These are phyloP conservation scores for Uropetala carovei DNA, from an alignment of 2,888 invertebrate species.

Conservation along the genomic window DNA sequence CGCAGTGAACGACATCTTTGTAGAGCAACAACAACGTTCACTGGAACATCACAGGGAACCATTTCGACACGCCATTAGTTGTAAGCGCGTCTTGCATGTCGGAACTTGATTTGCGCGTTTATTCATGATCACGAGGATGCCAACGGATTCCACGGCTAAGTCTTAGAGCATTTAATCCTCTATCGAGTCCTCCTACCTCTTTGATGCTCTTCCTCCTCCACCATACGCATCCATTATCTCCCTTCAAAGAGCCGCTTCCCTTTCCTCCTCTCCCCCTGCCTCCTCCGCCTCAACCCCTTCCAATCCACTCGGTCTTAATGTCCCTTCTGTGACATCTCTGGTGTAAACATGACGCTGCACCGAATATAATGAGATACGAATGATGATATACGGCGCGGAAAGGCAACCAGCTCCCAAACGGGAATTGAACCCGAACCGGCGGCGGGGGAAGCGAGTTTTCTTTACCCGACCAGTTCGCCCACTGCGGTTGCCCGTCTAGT, in stretches of 20 bases:
- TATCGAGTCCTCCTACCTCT: neutral
- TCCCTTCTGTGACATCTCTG: neutral
- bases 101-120: neutral
- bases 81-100: too few species aligned
- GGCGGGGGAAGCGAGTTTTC: neutral
- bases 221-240: neutral
- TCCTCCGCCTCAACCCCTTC: neutral
- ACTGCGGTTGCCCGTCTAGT: conserved; percentile 6
- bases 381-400: conserved; percentile 34
- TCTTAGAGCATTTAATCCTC: neutral
- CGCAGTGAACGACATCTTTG: too few species aligned
- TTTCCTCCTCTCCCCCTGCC: neutral
- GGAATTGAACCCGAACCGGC: conserved; percentile 53
- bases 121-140: neutral
- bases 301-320: neutral
- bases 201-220: neutral
- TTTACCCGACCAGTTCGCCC: conserved; percentile 47
- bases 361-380: conserved; percentile 57
- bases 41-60: too few species aligned
- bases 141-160: neutral
- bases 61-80: too few species aligned
- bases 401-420: conserved; percentile 38
- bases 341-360: conserved; percentile 52
- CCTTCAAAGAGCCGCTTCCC: neutral
- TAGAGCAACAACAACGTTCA: too few species aligned